Evolutionary conservation across 2,797 vertebrate species (phyloP), one percentile per base, ranked within the genome.

Genomic region (Rhinophrynus dorsalis): DNA sequence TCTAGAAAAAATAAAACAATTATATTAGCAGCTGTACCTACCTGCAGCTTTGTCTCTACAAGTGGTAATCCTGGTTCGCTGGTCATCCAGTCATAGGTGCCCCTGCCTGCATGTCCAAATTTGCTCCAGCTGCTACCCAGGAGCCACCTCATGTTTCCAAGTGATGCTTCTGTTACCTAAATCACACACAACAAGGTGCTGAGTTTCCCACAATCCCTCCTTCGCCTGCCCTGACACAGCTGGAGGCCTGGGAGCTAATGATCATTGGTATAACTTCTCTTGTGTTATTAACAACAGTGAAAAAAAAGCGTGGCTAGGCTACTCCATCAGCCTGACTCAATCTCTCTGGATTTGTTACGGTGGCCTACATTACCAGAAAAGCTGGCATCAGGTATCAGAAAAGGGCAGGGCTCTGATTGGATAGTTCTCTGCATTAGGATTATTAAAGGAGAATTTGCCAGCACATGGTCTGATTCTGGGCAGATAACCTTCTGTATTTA

Each of bases 71-170:
- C 84, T 0, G 92, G 86, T 38, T 93, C 89, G 1, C 85, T 90
- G 0, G 91, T 86, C 2, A 92, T 80, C 93, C 92, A 92, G 87
- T 96, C 92, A 5, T 95, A 87, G n/a, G 84, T 91, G 57, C 92
- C 94, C 42, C 94, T 84, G 59, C 91, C 90, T 0, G 93, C 94
- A 0, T 94, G 92, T 60, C 94, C 94, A 24, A 95, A 96, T 85
- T 90, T 88, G 67, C 81, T 91, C 93, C 91, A 93, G 87, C 88
- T 94, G 90, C 90, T 94, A 57, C 90, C 90, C 80, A 91, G 54
- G 61, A 94, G 84, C 77, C 74, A 80, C 71, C 88, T 85, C 94
- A 95, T 95, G 81, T 89, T 80, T 74, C 65, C 60, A 72, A 60
- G 66, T 76, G 51, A 74, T 54, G 72, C 1, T 42, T 54, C 30